Evolutionary conservation across 2,113 vertebrate genomes (phyloP), one percentile per base, ranked within the genome.

Genomic region (Ancistrus triradiatus): DNA sequence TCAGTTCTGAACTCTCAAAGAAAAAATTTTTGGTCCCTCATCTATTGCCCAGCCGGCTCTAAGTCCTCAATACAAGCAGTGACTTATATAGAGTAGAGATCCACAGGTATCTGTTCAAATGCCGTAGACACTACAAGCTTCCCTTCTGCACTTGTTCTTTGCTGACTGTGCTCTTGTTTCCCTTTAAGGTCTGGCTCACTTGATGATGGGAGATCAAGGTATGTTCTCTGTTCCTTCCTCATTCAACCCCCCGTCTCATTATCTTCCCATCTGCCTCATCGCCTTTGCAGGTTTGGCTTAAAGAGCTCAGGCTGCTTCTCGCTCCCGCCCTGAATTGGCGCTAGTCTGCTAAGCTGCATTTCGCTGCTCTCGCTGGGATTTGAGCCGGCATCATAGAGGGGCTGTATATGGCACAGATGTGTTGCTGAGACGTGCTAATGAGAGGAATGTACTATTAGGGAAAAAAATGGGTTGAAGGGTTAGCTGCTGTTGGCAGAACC

Each of bases 201-300:
- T 98, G 94, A 98, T 97, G 95, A 97, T 98, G 95, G 94, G 94
- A 91, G 93, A 98, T 91, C 95, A 97, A 98, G 95, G 95, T 98
- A 98, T 92, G 94, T 86, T 87, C 88, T 93, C 87, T 91, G 87
- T 88, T 96, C 91, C 88, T 89, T 91, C 90, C 90, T 91, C 89
- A 87, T 88, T 91, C 88, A 86, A 2, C 13, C n/a, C 84, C 88
- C 89, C 87, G 81, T 83, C 80, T 86, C 83, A 80, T 88, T 83
- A 18, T 70, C 68, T 59, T 43, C 46, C 66, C 68, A 59, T 60
- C 52, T 67, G 63, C 70, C 37, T 22, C 49, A 40, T 37, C 38
- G 24, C 21, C 74, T 62, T 66, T 84, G 84, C 88, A 67, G 55
- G 77, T 31, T 84, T 68, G 10, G 7, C 19, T 38, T 35, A 43